A percentile compares a stretch with the other conserved stretches of the same genome.
Conservation (phyloP, 2,888 invertebrate genomes). For the Cheilosia grossa region DNA sequence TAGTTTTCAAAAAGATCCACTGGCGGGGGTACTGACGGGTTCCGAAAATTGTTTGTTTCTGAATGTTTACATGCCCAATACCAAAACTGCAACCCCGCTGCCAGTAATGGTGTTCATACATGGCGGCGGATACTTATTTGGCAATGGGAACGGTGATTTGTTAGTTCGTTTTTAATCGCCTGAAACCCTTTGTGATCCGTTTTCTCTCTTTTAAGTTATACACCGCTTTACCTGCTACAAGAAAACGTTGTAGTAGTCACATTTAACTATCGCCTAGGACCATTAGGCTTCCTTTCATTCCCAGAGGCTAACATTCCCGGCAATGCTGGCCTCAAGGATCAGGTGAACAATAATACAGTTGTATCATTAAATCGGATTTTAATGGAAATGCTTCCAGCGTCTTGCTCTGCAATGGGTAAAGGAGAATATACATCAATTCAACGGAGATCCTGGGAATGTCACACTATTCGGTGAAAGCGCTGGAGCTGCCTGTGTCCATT, state of each 20-base stretch:
- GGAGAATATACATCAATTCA: conserved; percentile 82
- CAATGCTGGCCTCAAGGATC: conserved; percentile 82
- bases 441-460: conserved; percentile 80
- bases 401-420: conserved; percentile 82
- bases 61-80: conserved; percentile 81
- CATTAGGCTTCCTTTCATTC: conserved; percentile 81
- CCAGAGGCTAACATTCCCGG: conserved; percentile 81
- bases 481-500: conserved; percentile 73
- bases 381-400: conserved; percentile 62
- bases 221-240: conserved; percentile 80
- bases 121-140: conserved; percentile 81
- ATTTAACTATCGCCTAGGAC: conserved; percentile 81
- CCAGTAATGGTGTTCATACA: conserved; percentile 83
- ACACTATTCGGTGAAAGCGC: conserved; percentile 77
- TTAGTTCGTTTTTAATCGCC: conserved; percentile 61
- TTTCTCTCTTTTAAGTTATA: conserved; percentile 76
- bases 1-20: conserved; percentile 79
- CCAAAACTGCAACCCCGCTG: conserved; percentile 69
- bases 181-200: background rate
- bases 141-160: conserved; percentile 80
- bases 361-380: background rate
- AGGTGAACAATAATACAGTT: conserved; percentile 72
- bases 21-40: conserved; percentile 77
- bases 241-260: conserved; percentile 82
- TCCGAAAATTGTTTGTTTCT: conserved; percentile 81